Evolutionary conservation across 2,797 vertebrate species (phyloP), one percentile per base, ranked within the genome.

Genomic region (Thaleichthys pacificus): DNA sequence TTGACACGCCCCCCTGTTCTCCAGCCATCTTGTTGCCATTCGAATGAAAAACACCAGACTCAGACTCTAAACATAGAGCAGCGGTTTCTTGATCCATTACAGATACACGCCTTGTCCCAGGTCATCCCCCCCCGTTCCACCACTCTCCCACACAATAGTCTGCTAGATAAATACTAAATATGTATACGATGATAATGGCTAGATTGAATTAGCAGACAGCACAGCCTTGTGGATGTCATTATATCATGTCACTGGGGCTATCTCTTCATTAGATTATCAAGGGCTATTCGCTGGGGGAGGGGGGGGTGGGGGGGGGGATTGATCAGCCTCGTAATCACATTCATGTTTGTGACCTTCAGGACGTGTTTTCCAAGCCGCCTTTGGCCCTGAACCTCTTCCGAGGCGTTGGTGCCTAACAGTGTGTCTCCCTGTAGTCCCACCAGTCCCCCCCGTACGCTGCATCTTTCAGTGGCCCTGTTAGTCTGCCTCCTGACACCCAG

Each of bases 291-390:
- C 21, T n/a, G 67, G 57, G 21, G 14, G 74, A 21, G 67, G 74
- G 81, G 69, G 26, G 51, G 35, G 76, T 73, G 32, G 67, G 74
- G 81, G 69, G 26, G 51, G 35, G 76, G 74, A 80, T 84, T 82
- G 76, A 83, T 84, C 26, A 58, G 63, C 54, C 17, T 51, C 21
- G 61, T 80, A 79, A 83, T 86, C 71, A 81, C 85, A 85, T 74
- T 72, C 78, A 69, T 66, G 80, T 84, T 82, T 84, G 76, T 77
- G 80, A 86, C 82, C 77, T 66, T 56, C 58, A n/a, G 57, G 77
- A 63, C 24, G 64, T 61, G 64, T 61, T 57, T 42, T 47, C 62
- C 72, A 66, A 2, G 14, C 66, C 72, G 63, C 38, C 62, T 11
- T 66, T 42, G 35, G 35, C 51, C 51, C 51, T n/a, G 19, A n/a